Evolutionary conservation across 2,888 invertebrate genomes (phyloP), one percentile per base, ranked within the genome.

Genomic region (Alitta virens): DNA sequence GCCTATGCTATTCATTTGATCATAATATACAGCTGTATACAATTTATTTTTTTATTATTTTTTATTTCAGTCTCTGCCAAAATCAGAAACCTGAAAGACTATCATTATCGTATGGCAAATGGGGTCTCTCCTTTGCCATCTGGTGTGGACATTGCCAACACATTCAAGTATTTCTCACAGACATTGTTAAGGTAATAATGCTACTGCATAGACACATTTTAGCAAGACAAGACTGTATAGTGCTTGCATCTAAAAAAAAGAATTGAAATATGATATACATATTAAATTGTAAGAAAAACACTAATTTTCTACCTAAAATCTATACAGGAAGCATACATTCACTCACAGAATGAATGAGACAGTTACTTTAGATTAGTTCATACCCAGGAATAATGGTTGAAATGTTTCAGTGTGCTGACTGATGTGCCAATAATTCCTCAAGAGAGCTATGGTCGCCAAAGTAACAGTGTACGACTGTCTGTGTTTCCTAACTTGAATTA

Each of bases 401-500:
- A 33, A 7, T 33, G 66, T 71, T 68, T 76, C 92, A 98, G 94
- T 83, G 91, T 99, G 66, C 86, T 98, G 68, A 97, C 95, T 85
- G 98, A 99, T 87, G 95, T 97, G 59, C 92, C 93, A 23, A 90
- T 90, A 72, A 92, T 94, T 16, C 94, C 96, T 2, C 86, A 94
- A 69, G 93, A 94, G 81, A 91, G 94, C 87, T 88, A 95, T 70
- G 90, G 91, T 68, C 89, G 93, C 25, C 90, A 91, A 78, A 89
- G 91, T 82, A 96, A 97, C 83, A 79, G 77, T 65, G 74, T 78
- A 2, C 87, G 98, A 61, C 91, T 95, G 88, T 88, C 90, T 26
- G 87, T 97, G 56, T 98, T 94, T 83, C 98, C 98, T 9, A 96
- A 91, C 84, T 86, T 99, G 72, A 97, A 98, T 84, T 99, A 98